phyloP scores from a whole-genome alignment of 2,797 vertebrate genomes.

The Gymnoscopelus braueri region DNA sequence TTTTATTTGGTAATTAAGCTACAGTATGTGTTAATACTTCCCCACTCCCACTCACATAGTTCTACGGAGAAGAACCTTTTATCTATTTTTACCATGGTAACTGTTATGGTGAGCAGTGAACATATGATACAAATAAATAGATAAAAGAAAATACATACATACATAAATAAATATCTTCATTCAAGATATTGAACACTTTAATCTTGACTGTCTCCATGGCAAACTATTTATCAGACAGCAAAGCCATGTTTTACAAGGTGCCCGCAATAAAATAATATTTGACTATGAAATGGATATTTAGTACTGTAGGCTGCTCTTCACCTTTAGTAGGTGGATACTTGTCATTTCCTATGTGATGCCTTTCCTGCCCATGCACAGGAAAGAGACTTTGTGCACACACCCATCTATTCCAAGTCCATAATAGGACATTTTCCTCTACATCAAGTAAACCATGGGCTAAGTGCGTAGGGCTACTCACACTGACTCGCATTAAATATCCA shows the following conservation, averaged over 20 bases:
- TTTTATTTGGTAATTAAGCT: slow-evolving; percentile 26
- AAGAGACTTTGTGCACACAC: neutral
- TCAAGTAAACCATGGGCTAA: neutral
- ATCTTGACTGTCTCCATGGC: too few relatives aligned
- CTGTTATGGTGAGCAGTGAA: too few relatives aligned
- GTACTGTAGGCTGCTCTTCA: too few relatives aligned
- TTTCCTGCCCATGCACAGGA: neutral
- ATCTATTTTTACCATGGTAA: too few relatives aligned
- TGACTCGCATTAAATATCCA: neutral
- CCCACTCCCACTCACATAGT: slow-evolving; percentile 1
- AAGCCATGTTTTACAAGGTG: neutral
- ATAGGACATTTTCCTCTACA: slow-evolving; percentile 4
- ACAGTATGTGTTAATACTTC: neutral
- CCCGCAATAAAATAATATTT: neutral
- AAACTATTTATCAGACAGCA: too few relatives aligned
- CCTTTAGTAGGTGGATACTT: slow-evolving; percentile 1
- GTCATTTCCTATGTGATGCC: slow-evolving; percentile 1
- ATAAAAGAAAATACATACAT: too few relatives aligned
- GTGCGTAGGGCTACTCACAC: neutral
- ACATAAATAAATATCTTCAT: too few relatives aligned
- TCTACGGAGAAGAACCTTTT: neutral
- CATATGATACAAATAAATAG: too few relatives aligned
- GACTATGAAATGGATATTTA: neutral
- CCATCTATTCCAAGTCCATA: slow-evolving; percentile 3
- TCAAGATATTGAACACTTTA: too few relatives aligned